phyloP scores from a whole-genome alignment of 2,113 vertebrate species.

The Syrmaticus mikado region DNA sequence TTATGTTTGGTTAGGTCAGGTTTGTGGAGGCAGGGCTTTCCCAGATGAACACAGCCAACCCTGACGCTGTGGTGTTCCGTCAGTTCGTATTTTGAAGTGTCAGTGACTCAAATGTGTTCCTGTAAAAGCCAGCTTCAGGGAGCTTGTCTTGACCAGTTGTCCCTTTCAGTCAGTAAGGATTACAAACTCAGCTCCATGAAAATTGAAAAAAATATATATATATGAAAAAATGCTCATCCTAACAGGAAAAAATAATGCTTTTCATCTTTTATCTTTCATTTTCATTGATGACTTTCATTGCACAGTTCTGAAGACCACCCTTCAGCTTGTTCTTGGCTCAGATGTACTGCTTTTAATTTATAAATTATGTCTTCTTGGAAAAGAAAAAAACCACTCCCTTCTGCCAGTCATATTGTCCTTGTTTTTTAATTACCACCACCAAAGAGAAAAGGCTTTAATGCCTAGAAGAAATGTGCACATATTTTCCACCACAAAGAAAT shows the following conservation, averaged over 20 bases:
- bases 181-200: not conserved
- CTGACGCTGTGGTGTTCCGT: not conserved
- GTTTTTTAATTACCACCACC: conserved; percentile 73
- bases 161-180: not conserved
- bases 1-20: not conserved
- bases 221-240: not conserved
- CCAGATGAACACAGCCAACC: not conserved
- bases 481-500: conserved; percentile 66
- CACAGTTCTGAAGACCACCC: conserved; percentile 63
- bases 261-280: conserved; percentile 44
- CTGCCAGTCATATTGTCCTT: conserved; percentile 68
- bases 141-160: not conserved
- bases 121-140: not conserved
- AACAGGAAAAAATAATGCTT: not conserved
- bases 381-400: not conserved
- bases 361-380: conserved; percentile 51
- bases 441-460: conserved; percentile 66
- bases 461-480: conserved; percentile 47
- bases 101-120: fast-evolving
- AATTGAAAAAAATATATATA: not conserved
- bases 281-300: conserved; percentile 11
- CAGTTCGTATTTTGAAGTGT: fast-evolving
- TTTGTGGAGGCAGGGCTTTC: not conserved
- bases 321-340: conserved; percentile 49
- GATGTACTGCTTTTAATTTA: conserved; percentile 65